Evolutionary conservation across 2,113 vertebrate genomes (phyloP).

Genomic region (Phocoena sinus): DNA sequence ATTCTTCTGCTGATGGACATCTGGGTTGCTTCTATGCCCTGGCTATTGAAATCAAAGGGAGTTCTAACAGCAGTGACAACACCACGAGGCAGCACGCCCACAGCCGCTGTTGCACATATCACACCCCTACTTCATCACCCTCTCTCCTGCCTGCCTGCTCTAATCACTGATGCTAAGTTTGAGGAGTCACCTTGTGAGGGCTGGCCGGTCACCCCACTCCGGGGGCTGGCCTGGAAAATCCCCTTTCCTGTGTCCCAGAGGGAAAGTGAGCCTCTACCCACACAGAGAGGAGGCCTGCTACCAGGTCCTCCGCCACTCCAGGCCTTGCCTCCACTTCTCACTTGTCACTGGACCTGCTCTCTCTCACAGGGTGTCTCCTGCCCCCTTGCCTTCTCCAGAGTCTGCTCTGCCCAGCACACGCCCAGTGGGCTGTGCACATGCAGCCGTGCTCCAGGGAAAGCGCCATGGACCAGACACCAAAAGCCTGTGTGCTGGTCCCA

Average conservation of each 20-base stretch:
- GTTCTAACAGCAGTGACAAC: not conserved
- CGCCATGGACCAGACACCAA: rapidly evolving
- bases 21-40: too few species aligned
- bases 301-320: not conserved
- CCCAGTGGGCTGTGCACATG: not conserved
- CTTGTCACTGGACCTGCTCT: not conserved
- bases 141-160: slow-evolving; percentile 19
- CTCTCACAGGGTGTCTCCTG: not conserved
- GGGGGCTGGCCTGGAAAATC: not conserved
- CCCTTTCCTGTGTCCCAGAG: not conserved
- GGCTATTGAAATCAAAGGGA: not conserved
- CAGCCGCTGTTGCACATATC: not conserved
- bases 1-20: too few species aligned
- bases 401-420: not conserved
- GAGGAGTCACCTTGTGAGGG: not conserved
- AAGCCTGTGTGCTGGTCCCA: not conserved
- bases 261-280: not conserved
- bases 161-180: not conserved
- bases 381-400: not conserved
- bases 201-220: not conserved
- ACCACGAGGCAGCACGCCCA: not conserved
- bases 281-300: not conserved
- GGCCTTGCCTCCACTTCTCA: not conserved
- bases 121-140: not conserved
- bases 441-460: not conserved